Evolutionary conservation across 1,140 invertebrate species (phyloP), one percentile per base, ranked within the genome.

Genomic region (Dysdera silvatica): DNA sequence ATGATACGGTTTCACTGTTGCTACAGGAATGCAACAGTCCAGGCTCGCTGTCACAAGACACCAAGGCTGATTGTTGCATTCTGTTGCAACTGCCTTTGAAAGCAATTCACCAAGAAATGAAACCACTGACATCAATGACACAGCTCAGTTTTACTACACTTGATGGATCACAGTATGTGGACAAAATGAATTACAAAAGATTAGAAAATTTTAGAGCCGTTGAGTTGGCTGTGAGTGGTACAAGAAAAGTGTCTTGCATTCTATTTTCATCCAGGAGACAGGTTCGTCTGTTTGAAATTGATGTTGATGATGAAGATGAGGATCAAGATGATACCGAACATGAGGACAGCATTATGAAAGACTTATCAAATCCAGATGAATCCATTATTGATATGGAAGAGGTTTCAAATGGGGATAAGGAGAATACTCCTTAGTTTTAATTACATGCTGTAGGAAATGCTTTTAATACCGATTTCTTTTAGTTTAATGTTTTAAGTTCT

Each of bases 211-310:
- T 91, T 75, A 82, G 83, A 49, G 84, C 83, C 2, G 81, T 79
- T 54, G 78, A 78, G 68, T 82, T 95, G 66, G 86, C 90, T 6
- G 90, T 95, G 0, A 94, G 90, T 61, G 90, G 91, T 0, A 82
- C 84, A 12, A 79, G 92, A 37, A 91, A 93, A 80, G 89, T 95
- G 24, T 86, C 89, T 10, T 88, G 91, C 45, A 83, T 95, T 57
- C 76, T 95, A 12, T 87, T 87, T 18, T 85, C 88, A 70, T 88
- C 83, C 68, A 78, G 80, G 61, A 81, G 87, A 55, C 89, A 90
- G 74, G 86, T 95, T 41, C 80, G 88, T 62, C 79, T 95, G 33
- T 88, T 90, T 71, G 90, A 95, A 74, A 94, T 93, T 83, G 92
- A 95, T 79, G 86, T 85, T 0, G 89, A 92, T 71, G 88, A 88